phyloP scores from a whole-genome alignment of 2,113 vertebrate species.

The Coptodon bakossiorum region DNA sequence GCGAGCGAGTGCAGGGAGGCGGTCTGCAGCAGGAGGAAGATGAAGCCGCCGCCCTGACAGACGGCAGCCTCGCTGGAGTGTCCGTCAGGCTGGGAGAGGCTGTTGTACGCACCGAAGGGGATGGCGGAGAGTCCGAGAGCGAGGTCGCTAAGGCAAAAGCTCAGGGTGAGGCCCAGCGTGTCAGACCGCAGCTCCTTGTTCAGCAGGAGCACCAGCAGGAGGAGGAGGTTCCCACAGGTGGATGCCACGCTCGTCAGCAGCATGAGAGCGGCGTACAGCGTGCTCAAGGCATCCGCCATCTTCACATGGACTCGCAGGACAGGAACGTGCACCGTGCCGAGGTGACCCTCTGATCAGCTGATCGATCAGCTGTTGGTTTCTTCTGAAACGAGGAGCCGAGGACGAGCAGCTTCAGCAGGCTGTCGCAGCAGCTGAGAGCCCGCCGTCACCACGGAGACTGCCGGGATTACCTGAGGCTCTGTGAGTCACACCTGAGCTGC shows the following conservation, averaged over 20 bases:
- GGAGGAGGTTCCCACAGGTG: conserved; percentile 59
- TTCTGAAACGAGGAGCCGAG: not conserved
- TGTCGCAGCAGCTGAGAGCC: not conserved
- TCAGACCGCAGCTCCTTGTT: conserved; percentile 59
- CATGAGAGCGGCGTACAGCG: conserved; percentile 50
- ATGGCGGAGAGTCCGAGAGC: conserved; percentile 57
- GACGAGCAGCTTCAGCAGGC: not conserved
- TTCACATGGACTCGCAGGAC: not conserved
- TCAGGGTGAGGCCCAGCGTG: conserved; percentile 57
- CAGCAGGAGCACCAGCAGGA: conserved; percentile 59
- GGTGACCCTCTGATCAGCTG: not conserved
- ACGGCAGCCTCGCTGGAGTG: conserved; percentile 1
- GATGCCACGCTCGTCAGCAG: conserved; percentile 43
- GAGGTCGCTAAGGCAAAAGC: conserved; percentile 67
- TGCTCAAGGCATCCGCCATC: conserved; percentile 24
- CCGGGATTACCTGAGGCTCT: not conserved
- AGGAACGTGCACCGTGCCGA: not conserved
- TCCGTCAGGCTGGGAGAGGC: not conserved
- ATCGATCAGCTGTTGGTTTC: not conserved
- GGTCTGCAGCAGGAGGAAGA: conserved; percentile 67
- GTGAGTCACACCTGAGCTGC: not conserved
- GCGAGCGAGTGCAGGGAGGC: conserved; percentile 66
- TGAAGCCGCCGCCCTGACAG: conserved; percentile 66
- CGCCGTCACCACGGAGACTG: not conserved
- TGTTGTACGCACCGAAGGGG: conserved; percentile 56